Percentiles rank a stretch among this genome's conserved stretches.
Evolutionary conservation across 2,888 invertebrate genomes (phyloP).

Genomic region (Diarsia rubi): DNA sequence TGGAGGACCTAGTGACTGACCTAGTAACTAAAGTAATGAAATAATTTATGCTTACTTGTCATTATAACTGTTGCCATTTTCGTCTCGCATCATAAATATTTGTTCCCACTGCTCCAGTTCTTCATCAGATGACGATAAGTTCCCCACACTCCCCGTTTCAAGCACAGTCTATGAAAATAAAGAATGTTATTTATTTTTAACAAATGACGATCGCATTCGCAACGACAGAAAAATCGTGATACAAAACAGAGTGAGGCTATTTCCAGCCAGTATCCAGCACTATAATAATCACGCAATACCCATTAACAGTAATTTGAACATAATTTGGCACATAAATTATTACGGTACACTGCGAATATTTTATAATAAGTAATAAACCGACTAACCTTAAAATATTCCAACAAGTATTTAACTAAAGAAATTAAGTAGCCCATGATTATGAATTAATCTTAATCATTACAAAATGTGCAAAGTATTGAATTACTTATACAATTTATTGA

Average conservation of each 20-base stretch:
- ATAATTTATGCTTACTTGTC: conserved; percentile 85
- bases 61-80: conserved; percentile 92
- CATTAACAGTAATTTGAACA: conserved; percentile 35
- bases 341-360: conserved; percentile 12
- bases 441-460: conserved; percentile 62
- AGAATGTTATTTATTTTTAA: conserved; percentile 18
- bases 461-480: conserved; percentile 66
- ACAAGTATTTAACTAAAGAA: conserved; percentile 65
- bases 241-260: conserved; percentile 12
- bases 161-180: conserved; percentile 91
- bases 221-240: conserved; percentile 6
- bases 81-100: conserved; percentile 93
- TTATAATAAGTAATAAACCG: conserved; percentile 13
- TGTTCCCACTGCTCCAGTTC: conserved; percentile 95
- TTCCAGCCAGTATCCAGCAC: conserved; percentile 14
- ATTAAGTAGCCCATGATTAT: conserved; percentile 70
- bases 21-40: neutral
- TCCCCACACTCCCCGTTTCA: conserved; percentile 92
- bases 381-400: conserved; percentile 72
- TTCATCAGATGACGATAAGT: conserved; percentile 92
- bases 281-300: conserved; percentile 37
- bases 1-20: neutral
- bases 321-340: conserved; percentile 34
- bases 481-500: conserved; percentile 19
- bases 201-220: conserved; percentile 10